A percentile compares a stretch with the other conserved stretches of the same genome.
Evolutionary conservation across 1,140 invertebrate genomes (phyloP).

Genomic region (Dinoponera quadriceps): DNA sequence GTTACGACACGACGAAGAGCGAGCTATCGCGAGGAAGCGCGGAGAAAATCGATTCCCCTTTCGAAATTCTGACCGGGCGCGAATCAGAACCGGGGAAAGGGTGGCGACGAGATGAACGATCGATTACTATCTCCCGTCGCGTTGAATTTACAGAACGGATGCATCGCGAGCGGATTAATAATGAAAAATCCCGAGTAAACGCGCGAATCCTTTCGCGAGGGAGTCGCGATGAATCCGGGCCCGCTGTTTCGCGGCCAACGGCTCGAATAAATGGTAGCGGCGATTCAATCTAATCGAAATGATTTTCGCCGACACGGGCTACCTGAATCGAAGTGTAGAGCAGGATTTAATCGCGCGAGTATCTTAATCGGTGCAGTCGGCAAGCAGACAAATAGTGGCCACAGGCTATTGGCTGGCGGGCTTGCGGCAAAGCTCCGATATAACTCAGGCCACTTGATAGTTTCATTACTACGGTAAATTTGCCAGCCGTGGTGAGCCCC

Average conservation of each 20-base stretch:
- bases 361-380: slow-evolving; percentile 79
- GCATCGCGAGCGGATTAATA: not conserved
- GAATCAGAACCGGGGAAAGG: too few relatives aligned
- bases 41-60: too few relatives aligned
- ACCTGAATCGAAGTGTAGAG: slow-evolving; percentile 31
- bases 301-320: slow-evolving; percentile 27
- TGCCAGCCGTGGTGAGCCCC: slow-evolving; percentile 65
- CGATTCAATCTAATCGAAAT: slow-evolving; percentile 44
- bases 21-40: too few relatives aligned
- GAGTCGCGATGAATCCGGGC: not conserved
- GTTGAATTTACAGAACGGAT: too few relatives aligned
- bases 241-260: not conserved
- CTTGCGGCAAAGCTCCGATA: slow-evolving; percentile 76
- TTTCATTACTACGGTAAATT: slow-evolving; percentile 79
- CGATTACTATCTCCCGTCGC: too few relatives aligned
- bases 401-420: slow-evolving; percentile 75
- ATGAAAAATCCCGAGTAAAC: not conserved
- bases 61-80: too few relatives aligned
- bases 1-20: too few relatives aligned
- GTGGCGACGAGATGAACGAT: too few relatives aligned
- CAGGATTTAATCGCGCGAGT: slow-evolving; percentile 77
- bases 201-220: not conserved
- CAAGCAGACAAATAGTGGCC: slow-evolving; percentile 79
- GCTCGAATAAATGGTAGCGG: not conserved
- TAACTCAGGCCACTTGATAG: slow-evolving; percentile 78